Evolutionary conservation across 2,113 vertebrate genomes (phyloP).

Genomic region (Oreochromis niloticus): DNA sequence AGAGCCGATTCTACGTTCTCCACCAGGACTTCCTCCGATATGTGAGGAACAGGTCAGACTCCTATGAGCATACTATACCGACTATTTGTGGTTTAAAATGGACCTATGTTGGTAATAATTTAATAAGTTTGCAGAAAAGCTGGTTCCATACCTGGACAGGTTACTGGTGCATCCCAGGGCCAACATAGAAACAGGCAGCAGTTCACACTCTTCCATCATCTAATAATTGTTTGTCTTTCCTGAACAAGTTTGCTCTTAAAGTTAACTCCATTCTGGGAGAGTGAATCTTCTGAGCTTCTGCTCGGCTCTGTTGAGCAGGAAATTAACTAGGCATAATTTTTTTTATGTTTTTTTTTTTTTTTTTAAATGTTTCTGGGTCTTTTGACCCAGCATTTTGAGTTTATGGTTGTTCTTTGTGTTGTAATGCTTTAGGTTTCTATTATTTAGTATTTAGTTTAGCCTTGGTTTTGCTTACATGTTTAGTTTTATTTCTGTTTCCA

Average conservation of each 20-base stretch:
- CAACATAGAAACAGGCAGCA: neutral
- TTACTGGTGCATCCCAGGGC: neutral
- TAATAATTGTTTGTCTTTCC: neutral
- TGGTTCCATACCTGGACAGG: neutral
- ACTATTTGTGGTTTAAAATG: neutral
- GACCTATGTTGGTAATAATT: neutral
- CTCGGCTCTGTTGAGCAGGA: fast-evolving
- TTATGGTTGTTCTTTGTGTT: neutral
- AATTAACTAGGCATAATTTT: neutral
- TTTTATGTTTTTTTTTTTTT: neutral
- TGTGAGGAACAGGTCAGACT: constrained; percentile 80
- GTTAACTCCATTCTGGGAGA: neutral
- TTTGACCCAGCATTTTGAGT: fast-evolving
- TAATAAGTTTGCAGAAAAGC: neutral
- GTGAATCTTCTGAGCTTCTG: neutral
- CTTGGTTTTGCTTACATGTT: neutral
- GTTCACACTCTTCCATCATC: neutral
- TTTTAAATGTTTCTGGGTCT: neutral
- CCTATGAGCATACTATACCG: neutral
- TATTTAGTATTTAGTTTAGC: neutral
- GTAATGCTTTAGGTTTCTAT: neutral
- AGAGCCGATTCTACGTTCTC: constrained; percentile 75
- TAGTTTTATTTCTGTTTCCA: neutral
- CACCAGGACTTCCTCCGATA: constrained; percentile 87
- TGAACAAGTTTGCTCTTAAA: neutral